Percentiles rank a stretch among this genome's conserved stretches.
Conservation (phyloP, 2,888 invertebrate species). For the Amblyjoppa proteus region DNA sequence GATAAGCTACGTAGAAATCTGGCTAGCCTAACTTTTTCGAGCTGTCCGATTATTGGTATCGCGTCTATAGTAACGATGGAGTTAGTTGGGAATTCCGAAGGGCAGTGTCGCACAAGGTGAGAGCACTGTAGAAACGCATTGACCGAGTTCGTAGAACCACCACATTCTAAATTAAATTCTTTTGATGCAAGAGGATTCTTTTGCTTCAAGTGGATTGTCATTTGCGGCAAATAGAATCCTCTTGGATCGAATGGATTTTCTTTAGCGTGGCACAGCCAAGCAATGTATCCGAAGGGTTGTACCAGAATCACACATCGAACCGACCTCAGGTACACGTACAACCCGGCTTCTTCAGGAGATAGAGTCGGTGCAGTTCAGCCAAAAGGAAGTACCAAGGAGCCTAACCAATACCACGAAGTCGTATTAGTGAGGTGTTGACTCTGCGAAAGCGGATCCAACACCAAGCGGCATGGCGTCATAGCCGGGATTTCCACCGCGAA, state of each 20-base stretch:
- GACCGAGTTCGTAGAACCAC: not conserved
- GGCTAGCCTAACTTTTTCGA: no score
- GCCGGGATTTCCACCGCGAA: not conserved
- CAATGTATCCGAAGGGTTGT: not conserved
- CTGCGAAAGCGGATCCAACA: not conserved
- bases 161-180: not conserved
- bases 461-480: not conserved
- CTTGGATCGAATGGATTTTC: not conserved
- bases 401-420: not conserved
- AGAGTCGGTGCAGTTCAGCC: not conserved
- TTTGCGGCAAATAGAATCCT: not conserved
- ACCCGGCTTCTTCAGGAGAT: no score
- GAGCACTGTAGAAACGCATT: not conserved
- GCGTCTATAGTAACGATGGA: not conserved
- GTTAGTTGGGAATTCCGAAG: not conserved
- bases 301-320: not conserved
- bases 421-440: not conserved
- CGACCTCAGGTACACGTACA: no score
- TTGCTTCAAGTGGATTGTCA: not conserved
- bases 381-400: not conserved
- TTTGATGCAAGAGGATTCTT: not conserved
- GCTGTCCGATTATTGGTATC: no score
- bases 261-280: not conserved
- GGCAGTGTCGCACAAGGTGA: not conserved
- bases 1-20: no score